Conservation (phyloP, 2,888 invertebrate genomes). For the Glomeris marginata region DNA sequence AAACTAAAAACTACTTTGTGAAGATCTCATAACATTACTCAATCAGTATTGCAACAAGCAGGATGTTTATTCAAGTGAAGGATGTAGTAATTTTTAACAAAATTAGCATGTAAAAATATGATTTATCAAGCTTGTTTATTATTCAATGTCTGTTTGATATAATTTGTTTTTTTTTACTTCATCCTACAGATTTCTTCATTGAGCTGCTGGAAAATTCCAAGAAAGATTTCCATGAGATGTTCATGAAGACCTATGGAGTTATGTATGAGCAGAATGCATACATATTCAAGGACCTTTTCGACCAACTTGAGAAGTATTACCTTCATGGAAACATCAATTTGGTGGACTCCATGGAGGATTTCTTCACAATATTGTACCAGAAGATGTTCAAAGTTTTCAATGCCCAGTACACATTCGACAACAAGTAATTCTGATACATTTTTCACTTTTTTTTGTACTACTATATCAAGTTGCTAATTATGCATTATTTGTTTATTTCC, state of each 20-base stretch:
- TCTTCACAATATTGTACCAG: slow-evolving; percentile 83
- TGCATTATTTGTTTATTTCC: slow-evolving; percentile 2
- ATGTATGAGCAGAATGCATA: slow-evolving; percentile 87
- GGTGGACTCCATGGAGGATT: slow-evolving; percentile 73
- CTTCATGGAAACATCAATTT: slow-evolving; percentile 67
- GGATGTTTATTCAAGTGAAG: too few relatives aligned
- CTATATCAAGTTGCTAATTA: neutral
- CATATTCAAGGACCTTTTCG: slow-evolving; percentile 82
- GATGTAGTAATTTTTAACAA: neutral
- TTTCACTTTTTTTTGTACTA: neutral
- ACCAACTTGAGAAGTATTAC: slow-evolving; percentile 78
- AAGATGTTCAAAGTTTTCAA: slow-evolving; percentile 93
- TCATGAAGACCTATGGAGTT: slow-evolving; percentile 84
- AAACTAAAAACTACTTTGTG: too few relatives aligned
- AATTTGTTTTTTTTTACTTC: slow-evolving; percentile 31
- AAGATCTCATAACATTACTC: too few relatives aligned
- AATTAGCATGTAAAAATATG: neutral
- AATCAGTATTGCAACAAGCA: too few relatives aligned
- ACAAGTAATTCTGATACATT: slow-evolving; percentile 42
- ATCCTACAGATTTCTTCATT: slow-evolving; percentile 79
- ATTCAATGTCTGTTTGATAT: neutral
- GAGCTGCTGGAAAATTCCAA: slow-evolving; percentile 67
- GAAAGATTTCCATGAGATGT: slow-evolving; percentile 85
- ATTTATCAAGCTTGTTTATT: neutral
- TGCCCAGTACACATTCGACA: slow-evolving; percentile 77